Evolutionary conservation across 2,888 invertebrate species (phyloP).

Genomic region (Autographa gamma): DNA sequence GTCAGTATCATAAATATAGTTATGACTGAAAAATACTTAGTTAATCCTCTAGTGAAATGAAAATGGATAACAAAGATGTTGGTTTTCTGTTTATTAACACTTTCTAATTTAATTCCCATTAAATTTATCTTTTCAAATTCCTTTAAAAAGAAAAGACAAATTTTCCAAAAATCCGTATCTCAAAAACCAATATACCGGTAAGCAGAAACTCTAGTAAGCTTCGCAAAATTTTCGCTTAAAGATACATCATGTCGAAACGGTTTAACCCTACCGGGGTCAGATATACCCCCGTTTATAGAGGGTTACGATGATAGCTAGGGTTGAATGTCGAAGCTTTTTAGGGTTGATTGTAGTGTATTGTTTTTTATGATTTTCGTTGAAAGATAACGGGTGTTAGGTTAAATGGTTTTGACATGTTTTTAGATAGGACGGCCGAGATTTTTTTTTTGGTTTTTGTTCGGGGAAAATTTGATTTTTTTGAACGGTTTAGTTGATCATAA

Average conservation of each 20-base stretch:
- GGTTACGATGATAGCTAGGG: slow-evolving; percentile 72
- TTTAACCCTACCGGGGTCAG: slow-evolving; percentile 77
- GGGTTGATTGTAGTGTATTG: slow-evolving; percentile 49
- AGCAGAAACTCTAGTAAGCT: slow-evolving; percentile 62
- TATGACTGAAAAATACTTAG: no score
- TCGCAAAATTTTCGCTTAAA: slow-evolving; percentile 63
- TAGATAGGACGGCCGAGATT: neutral
- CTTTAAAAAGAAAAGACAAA: slow-evolving; percentile 21
- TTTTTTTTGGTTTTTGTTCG: neutral
- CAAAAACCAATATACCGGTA: slow-evolving; percentile 54
- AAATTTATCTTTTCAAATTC: neutral
- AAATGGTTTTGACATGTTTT: slow-evolving; percentile 5
- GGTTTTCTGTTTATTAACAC: no score
- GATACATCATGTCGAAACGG: slow-evolving; percentile 76
- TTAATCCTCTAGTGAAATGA: no score
- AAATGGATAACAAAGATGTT: neutral
- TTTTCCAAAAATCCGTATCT: slow-evolving; percentile 9
- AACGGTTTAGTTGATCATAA: no score
- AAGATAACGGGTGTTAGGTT: slow-evolving; percentile 18
- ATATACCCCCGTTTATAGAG: slow-evolving; percentile 70
- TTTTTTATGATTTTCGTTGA: slow-evolving; percentile 29
- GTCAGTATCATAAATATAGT: no score
- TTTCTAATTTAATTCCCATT: no score
- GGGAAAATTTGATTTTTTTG: no score
- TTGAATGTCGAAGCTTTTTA: slow-evolving; percentile 49